Base-by-base conservation (phyloP, 2,797 vertebrate species). In the Psittacula echo region DNA sequence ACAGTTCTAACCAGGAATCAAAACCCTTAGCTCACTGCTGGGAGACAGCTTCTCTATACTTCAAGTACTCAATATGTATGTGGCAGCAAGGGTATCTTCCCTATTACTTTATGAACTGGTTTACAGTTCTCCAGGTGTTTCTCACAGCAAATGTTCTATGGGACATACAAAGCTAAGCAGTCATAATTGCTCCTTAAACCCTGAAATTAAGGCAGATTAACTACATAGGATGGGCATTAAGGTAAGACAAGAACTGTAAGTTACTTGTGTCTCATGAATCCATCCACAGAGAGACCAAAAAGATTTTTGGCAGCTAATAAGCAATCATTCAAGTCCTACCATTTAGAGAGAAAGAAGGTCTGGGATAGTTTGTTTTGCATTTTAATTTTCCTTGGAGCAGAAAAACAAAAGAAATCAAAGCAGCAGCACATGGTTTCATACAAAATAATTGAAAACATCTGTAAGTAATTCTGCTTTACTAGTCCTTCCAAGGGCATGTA, bases 371-470 rank as follows among this genome's bases (percentile, higher is more conserved):
- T 91, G 89, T 87, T 90, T 85, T 64, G 65, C 32, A n/a, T 79
- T 95, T 97, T 96, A 91, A 96, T 97, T 97, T 96, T 95, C 76
- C 68, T 94, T 94, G 37, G 73, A 88, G 72, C 13, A 54, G 94
- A 95, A 97, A 96, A 96, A 75, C 62, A 92, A 58, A 32, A 51
- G 95, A 96, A 97, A 92, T 85, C 89, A 97, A 98, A 97, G 95
- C 7, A 81, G 67, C 77, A 91, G 12, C 72, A 76, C 79, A 74
- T 94, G 84, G 79, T 96, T 97, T 96, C 61, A 88, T 97, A 95
- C 44, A 90, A 79, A 96, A 87, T 96, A 97, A 98, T 93, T 85
- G 89, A 91, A 95, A 97, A 77, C 97, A 96, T 95, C 86, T 98
- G 97, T 72, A 90, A 85, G 72, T 85, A 92, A 94, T 98, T 96